Conservation (phyloP, 2,888 invertebrate species). For the Nysson spinosus region DNA sequence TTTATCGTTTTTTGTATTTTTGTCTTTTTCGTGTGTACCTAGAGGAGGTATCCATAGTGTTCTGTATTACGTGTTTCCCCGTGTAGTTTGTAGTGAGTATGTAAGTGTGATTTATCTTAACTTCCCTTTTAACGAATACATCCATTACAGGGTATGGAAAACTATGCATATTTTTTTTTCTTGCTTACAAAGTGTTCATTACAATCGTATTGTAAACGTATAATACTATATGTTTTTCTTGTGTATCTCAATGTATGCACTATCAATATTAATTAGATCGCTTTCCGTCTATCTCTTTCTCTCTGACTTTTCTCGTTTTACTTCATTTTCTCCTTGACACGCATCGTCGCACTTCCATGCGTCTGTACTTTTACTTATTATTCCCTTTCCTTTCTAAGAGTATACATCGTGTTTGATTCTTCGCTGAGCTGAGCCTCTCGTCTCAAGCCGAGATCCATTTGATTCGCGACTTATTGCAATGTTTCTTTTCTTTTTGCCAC, state of each 20-base stretch:
- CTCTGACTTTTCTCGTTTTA: slow-evolving; percentile 11
- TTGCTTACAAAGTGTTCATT: slow-evolving; percentile 66
- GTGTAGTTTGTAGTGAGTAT: slow-evolving; percentile 27
- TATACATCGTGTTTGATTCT: slow-evolving; percentile 73
- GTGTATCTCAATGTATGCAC: slow-evolving; percentile 64
- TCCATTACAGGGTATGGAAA: slow-evolving; percentile 70
- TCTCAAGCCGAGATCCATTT: slow-evolving; percentile 71
- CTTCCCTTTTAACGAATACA: slow-evolving; percentile 65
- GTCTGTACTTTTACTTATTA: slow-evolving; percentile 10
- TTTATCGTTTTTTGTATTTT: slow-evolving; percentile 53
- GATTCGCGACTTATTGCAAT: slow-evolving; percentile 72
- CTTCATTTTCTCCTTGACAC: slow-evolving; percentile 22
- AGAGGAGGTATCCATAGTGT: slow-evolving; percentile 40
- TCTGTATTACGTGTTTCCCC: slow-evolving; percentile 27
- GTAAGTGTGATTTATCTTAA: slow-evolving; percentile 47
- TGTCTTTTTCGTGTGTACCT: slow-evolving; percentile 46
- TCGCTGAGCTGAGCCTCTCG: slow-evolving; percentile 69
- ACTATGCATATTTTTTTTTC: slow-evolving; percentile 65
- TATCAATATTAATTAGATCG: slow-evolving; percentile 46
- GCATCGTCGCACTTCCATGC: background rate
- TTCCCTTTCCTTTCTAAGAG: slow-evolving; percentile 43
- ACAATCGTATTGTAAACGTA: slow-evolving; percentile 69
- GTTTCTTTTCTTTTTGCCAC: too few relatives aligned
- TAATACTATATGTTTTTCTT: slow-evolving; percentile 69
- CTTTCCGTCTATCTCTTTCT: slow-evolving; percentile 5